Conservation (phyloP, 2,888 invertebrate species). For the Belgica antarctica region DNA sequence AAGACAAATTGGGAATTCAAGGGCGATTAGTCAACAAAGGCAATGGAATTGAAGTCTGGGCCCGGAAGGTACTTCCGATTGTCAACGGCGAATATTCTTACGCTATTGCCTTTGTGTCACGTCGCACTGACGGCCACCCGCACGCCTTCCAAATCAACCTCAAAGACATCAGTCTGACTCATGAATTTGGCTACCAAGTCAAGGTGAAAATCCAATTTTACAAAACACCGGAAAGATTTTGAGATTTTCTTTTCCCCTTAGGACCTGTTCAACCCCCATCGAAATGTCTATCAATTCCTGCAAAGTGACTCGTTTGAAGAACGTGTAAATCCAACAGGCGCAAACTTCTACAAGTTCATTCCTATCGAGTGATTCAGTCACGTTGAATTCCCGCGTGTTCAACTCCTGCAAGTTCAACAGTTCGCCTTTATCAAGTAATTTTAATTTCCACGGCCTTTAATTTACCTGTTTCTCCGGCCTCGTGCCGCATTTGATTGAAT, state of each 20-base stretch:
- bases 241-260: neutral
- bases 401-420: neutral
- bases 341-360: conserved; percentile 41
- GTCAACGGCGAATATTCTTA: conserved; percentile 52
- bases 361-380: neutral
- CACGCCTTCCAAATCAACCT: conserved; percentile 49
- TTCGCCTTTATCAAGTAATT: too few species aligned
- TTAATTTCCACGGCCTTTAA: too few species aligned
- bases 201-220: conserved; percentile 35
- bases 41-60: conserved; percentile 55
- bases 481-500: too few species aligned
- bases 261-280: neutral
- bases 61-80: conserved; percentile 54
- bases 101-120: conserved; percentile 56
- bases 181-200: conserved; percentile 50
- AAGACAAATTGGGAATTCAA: conserved; percentile 66
- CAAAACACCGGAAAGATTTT: neutral
- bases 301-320: conserved; percentile 21
- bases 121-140: conserved; percentile 55
- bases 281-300: neutral
- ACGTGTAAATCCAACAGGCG: conserved; percentile 38
- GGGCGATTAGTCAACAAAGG: conserved; percentile 57
- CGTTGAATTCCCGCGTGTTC: neutral
- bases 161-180: conserved; percentile 51
- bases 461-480: too few species aligned